These are phyloP conservation scores for Poeciliopsis presidionis DNA, from an alignment of 2,797 vertebrate species.

Conservation along the genomic window DNA sequence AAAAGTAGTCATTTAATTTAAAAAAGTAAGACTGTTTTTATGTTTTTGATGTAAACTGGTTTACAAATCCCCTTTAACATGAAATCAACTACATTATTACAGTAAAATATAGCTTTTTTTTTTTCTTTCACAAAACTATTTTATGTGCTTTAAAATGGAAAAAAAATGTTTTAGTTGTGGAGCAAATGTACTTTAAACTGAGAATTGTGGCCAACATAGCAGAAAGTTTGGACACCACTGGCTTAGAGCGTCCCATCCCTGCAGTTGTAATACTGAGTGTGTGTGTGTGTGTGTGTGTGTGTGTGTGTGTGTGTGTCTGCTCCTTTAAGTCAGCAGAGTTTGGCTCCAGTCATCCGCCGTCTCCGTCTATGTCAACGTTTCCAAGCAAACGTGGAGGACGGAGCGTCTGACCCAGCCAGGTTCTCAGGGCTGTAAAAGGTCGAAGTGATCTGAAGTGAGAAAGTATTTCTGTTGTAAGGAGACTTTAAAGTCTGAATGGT, in stretches of 20 bases:
- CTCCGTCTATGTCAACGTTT: not conserved
- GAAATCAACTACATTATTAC: not conserved
- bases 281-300: not conserved
- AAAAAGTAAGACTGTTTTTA: not conserved
- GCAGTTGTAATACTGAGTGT: not conserved
- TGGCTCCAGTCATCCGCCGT: not conserved
- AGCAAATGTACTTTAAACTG: not conserved
- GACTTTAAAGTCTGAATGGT: not conserved
- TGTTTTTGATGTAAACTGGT: not conserved
- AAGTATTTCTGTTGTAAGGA: not conserved
- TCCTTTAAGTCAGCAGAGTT: constrained; percentile 1
- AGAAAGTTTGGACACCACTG: not conserved
- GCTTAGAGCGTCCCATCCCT: not conserved
- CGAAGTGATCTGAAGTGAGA: not conserved
- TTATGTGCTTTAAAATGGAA: not conserved
- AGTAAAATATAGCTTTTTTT: not conserved
- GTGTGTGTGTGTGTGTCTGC: not conserved
- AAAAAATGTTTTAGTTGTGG: not conserved
- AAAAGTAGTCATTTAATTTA: not conserved
- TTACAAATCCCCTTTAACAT: not conserved
- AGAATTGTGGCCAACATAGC: not conserved
- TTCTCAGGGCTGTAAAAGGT: not conserved
- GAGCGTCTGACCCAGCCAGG: not conserved
- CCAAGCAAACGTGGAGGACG: not conserved
- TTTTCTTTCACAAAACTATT: not conserved